A percentile compares a stretch with the other conserved stretches of the same genome.
These are phyloP conservation scores for Paedocypris micromegethes DNA, from an alignment of 2,797 vertebrate species.

Conservation along the genomic window DNA sequence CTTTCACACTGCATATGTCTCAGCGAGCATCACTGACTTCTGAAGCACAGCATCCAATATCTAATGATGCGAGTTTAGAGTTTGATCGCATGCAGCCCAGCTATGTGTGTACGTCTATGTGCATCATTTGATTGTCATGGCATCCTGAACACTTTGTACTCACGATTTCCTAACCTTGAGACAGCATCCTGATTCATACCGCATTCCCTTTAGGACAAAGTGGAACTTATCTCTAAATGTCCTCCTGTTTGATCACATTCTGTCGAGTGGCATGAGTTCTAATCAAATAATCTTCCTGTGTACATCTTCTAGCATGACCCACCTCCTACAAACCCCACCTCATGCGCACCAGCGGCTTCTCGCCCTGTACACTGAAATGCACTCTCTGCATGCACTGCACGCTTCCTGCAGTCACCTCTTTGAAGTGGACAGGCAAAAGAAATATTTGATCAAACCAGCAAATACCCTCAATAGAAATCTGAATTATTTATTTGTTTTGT, in stretches of 20 bases:
- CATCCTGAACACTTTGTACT: conserved; percentile 50
- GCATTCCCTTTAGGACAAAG: conserved; percentile 73
- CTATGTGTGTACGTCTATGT: conserved; percentile 50
- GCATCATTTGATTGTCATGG: conserved; percentile 52
- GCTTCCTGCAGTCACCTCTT: conserved; percentile 68
- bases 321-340: conserved; percentile 88
- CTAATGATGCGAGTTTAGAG: conserved; percentile 39
- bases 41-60: too few species aligned
- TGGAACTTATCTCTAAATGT: conserved; percentile 99
- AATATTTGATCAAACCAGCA: conserved; percentile 26
- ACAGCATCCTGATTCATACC: conserved; percentile 68
- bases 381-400: conserved; percentile 77
- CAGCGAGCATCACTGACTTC: too few species aligned
- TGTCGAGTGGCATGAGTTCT: conserved; percentile 99
- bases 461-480: conserved; percentile 26
- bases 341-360: conserved; percentile 74
- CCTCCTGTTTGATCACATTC: conserved; percentile 99
- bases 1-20: too few species aligned
- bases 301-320: conserved; percentile 99
- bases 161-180: conserved; percentile 29
- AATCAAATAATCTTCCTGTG: conserved; percentile 99
- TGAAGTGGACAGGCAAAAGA: conserved; percentile 72
- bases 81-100: conserved; percentile 39
- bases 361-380: conserved; percentile 65
- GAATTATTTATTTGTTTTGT: conserved; percentile 6